A percentile compares a stretch with the other conserved stretches of the same genome.
Conservation (phyloP, 2,113 vertebrate genomes). For the Microcebus lehilahytsara region DNA sequence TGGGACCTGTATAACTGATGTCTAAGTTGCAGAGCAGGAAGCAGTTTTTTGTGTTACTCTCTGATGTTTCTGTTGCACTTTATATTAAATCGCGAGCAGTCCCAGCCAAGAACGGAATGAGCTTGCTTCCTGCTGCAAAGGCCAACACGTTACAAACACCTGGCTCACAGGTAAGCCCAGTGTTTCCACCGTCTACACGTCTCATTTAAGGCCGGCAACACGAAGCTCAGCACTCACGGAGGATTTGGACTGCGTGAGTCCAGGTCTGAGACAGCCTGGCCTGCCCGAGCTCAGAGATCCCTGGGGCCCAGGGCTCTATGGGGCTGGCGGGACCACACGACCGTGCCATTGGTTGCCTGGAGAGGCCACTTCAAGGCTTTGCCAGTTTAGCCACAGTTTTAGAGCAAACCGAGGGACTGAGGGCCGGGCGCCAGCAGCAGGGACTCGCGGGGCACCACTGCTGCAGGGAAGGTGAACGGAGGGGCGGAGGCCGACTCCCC, state of each 20-base stretch:
- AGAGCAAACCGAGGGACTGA: background rate
- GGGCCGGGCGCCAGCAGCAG: background rate
- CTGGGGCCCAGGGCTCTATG: fast-evolving
- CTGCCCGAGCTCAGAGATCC: background rate
- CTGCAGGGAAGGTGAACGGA: background rate
- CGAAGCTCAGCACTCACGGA: fast-evolving
- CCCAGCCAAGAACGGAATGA: background rate
- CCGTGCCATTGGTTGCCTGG: background rate
- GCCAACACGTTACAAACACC: fast-evolving
- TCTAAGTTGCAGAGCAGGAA: too few relatives aligned
- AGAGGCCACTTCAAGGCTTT: too few relatives aligned
- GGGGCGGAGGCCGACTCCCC: background rate
- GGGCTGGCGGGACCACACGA: fast-evolving
- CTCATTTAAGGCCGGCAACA: background rate
- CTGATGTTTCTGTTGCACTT: too few relatives aligned
- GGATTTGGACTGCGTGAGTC: fast-evolving
- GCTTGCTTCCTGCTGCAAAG: background rate
- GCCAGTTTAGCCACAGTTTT: background rate
- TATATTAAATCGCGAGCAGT: fast-evolving
- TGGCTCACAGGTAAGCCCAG: fast-evolving
- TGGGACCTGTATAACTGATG: background rate
- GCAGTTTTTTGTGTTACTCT: background rate
- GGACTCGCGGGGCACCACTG: background rate
- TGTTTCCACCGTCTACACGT: background rate
- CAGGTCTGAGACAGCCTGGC: fast-evolving